Base-by-base conservation (phyloP, 2,888 invertebrate species). In the Cybosia mesomella region DNA sequence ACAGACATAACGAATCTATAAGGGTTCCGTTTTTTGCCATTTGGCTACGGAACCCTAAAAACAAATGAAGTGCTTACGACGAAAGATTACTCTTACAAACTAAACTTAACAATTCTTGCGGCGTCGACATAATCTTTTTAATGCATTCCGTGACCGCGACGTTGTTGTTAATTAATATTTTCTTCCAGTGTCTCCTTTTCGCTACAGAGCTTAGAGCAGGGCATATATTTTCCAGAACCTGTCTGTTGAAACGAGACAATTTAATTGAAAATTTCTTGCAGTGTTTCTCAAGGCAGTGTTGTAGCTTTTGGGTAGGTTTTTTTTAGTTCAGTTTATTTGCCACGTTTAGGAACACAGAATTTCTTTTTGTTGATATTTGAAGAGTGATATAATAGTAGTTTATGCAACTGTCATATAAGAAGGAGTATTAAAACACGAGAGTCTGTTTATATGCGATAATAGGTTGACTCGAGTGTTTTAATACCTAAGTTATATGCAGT, bases 121-220 rank as follows among this genome's bases (percentile, higher is more conserved):
- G 24, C 39, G 58, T 58, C 59, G 43, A 4, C 43, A 22, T 66
- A 62, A 65, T 70, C 54, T 55, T 60, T 59, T 68, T 66, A 70
- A 67, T 64, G 58, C 49, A 68, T 66, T 68, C 58, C 32, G 64
- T 66, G 70, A 76, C 76, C 72, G 58, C 54, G 10, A 10, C n/a
- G 34, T 34, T 54, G 63, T 34, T 66, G 55, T 62, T 74, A 62
- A 72, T 77, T 74, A 72, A 69, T 68, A 73, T 70, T 73, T 70
- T 68, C 39, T 73, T 74, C 68, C 66, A 34, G 34, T 53, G 28
- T 61, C 64, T 28, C 65, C 64, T 21, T 15, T 39, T 66, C 61
- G 67, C 66, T 62, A n/a, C 36, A 58, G 53, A 58, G 36, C 55
- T 75, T 67, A 64, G 22, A 8, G 22, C 28, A 21, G 55, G 24